A percentile compares a stretch with the other conserved stretches of the same genome.
phyloP scores from a whole-genome alignment of 2,888 invertebrate genomes.

The Rhyacophila evoluta region DNA sequence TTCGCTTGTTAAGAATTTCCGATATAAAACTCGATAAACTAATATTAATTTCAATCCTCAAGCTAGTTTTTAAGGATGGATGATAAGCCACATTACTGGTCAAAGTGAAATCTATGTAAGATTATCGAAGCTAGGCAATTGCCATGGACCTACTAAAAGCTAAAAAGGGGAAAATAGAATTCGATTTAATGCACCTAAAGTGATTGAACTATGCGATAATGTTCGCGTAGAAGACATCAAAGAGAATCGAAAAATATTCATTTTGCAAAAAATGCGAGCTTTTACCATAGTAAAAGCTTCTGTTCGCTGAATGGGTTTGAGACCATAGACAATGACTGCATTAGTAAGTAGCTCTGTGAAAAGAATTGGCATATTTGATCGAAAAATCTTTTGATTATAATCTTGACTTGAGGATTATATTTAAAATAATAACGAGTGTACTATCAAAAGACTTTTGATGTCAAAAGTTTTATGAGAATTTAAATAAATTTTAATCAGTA shows the following conservation, averaged over 20 bases:
- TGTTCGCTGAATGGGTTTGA: neutral
- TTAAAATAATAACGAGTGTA: no score
- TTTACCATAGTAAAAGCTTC: conserved; percentile 23
- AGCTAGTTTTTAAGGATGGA: no score
- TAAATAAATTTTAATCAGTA: no score
- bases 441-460: no score
- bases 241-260: conserved; percentile 17
- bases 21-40: no score
- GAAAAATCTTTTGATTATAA: neutral
- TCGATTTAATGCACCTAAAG: neutral
- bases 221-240: neutral
- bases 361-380: conserved; percentile 2
- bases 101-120: no score
- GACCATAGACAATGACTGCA: conserved; percentile 33
- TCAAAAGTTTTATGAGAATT: no score
- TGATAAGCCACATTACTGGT: no score
- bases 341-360: neutral
- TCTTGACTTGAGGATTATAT: no score
- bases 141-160: neutral
- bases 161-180: neutral
- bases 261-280: neutral
- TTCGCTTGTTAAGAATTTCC: no score
- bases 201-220: neutral
- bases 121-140: neutral
- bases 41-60: no score